Base-by-base conservation (phyloP, 2,113 vertebrate species). In the Ursus arctos region DNA sequence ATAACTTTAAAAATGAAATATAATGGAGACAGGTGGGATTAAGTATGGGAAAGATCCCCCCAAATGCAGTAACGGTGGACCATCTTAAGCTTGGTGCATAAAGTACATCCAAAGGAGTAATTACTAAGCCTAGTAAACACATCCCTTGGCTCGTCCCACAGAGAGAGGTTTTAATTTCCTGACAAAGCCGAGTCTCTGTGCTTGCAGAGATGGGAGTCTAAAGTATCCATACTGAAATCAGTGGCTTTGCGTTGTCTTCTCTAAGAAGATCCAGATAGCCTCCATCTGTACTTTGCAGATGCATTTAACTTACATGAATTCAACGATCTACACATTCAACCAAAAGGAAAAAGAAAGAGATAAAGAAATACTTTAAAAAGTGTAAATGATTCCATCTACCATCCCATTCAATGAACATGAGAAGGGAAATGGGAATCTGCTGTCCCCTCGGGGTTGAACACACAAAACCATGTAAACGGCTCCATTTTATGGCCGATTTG, bases 401-500 rank as follows among this genome's bases (percentile, higher is more conserved):
- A 83, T 53, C 69, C 53, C 19, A 49, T 67, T 91, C 67, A 36
- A 6, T 55, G 89, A 74, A 24, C 92, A 65, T 0, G 51, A 82
- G 47, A 22, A 11, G 36, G 83, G 88, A 79, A 95, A 87, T 28
- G 61, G 11, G 67, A 55, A 55, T 77, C 47, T 65, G 88, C 24
- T 8, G 0, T 79, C 61, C 91, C 93, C 95, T 95, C 0, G 0
- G 97, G 96, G 96, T 13, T 67, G 69, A 84, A 91, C 49, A 95
- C 95, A 55, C 61, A 94, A 51, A 71, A 81, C 94, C 81, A 69
- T 81, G 81, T 49, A 84, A 91, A 88, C 4, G 2, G 65, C 85
- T 91, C 94, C 92, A 49, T 96, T 82, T 94, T 94, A 89, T 86
- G 89, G 98, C 82, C 33, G 28, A 71, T 94, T 93, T 85, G 96